Conservation (phyloP, 2,888 invertebrate genomes). For the Platypus cylindrus region DNA sequence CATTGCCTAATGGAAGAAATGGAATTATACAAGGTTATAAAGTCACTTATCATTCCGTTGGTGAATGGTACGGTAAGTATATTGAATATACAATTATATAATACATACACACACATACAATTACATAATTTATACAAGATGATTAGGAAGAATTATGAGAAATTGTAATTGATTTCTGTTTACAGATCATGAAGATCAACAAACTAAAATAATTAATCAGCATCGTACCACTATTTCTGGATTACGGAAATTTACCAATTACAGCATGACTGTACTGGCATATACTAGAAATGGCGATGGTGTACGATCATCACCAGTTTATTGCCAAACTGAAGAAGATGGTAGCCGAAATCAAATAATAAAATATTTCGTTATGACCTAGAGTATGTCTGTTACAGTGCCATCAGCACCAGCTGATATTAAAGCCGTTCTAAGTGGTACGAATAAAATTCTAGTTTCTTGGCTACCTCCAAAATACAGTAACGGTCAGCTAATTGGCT, state of each 20-base stretch:
- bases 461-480: slow-evolving; percentile 79
- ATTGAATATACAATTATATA: not conserved
- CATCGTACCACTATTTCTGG: slow-evolving; percentile 60
- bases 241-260: slow-evolving; percentile 78
- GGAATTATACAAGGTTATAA: slow-evolving; percentile 77
- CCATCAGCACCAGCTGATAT: slow-evolving; percentile 84
- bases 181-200: slow-evolving; percentile 59
- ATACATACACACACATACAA: not conserved
- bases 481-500: slow-evolving; percentile 74
- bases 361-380: too few species aligned
- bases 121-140: too few species aligned
- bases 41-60: slow-evolving; percentile 65
- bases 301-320: slow-evolving; percentile 68
- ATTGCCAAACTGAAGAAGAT: slow-evolving; percentile 82
- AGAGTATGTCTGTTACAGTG: slow-evolving; percentile 41
- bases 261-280: slow-evolving; percentile 80
- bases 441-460: slow-evolving; percentile 73
- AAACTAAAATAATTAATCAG: slow-evolving; percentile 62
- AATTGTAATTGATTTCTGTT: slow-evolving; percentile 11
- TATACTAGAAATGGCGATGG: slow-evolving; percentile 86
- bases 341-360: slow-evolving; percentile 40
- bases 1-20: slow-evolving; percentile 67
- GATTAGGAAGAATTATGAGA: not conserved
- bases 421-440: slow-evolving; percentile 77
- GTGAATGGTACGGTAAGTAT: slow-evolving; percentile 64